phyloP scores from a whole-genome alignment of 2,113 vertebrate genomes.

The Laticauda laticaudata region DNA sequence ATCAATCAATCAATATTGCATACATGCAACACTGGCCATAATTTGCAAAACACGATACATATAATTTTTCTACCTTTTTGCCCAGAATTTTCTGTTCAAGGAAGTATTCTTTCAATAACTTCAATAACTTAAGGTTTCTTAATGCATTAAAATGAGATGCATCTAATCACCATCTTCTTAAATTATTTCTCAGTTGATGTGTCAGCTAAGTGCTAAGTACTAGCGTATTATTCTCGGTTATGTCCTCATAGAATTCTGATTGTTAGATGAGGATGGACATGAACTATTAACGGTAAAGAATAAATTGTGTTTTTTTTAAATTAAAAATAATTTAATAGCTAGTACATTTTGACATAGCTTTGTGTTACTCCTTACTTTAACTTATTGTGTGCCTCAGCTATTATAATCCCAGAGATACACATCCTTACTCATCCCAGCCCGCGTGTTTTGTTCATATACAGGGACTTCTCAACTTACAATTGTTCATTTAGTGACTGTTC shows the following conservation, averaged over 20 bases:
- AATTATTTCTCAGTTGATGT: not conserved
- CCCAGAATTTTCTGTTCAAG: not conserved
- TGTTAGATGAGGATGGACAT: not conserved
- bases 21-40: not conserved
- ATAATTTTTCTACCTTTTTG: not conserved
- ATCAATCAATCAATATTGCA: not conserved
- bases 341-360: not conserved
- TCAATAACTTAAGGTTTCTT: not conserved
- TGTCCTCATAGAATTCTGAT: slow-evolving; percentile 12
- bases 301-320: not conserved
- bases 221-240: not conserved
- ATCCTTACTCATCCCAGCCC: not conserved
- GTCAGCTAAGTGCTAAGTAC: not conserved
- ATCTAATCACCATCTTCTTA: slow-evolving; percentile 6
- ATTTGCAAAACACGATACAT: not conserved
- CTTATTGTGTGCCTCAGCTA: not conserved
- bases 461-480: not conserved
- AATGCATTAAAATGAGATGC: slow-evolving; percentile 9
- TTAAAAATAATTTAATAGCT: not conserved
- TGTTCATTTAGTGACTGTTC: not conserved
- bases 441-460: not conserved
- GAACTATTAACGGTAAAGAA: not conserved
- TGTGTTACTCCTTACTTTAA: not conserved
- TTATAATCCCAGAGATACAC: not conserved
- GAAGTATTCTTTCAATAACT: not conserved